Conservation (phyloP, 2,113 vertebrate genomes). For the Psephotus haematonotus region DNA sequence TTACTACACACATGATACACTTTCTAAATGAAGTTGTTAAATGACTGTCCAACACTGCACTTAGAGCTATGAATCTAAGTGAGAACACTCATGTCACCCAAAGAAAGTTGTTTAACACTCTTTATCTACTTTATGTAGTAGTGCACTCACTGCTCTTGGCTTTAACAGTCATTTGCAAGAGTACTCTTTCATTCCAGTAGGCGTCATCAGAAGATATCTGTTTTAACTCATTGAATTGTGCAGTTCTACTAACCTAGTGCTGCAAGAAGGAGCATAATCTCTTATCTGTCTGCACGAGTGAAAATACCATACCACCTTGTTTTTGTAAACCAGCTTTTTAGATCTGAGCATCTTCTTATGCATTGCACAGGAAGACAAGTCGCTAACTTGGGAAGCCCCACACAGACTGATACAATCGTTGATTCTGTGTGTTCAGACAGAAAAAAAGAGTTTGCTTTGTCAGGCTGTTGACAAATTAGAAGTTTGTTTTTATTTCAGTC, state of each 20-base stretch:
- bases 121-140: background rate
- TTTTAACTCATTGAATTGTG: background rate
- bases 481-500: background rate
- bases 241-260: background rate
- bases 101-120: background rate
- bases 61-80: background rate
- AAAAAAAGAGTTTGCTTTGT: background rate
- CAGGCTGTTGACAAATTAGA: background rate
- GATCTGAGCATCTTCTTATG: background rate
- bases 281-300: background rate
- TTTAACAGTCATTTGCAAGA: background rate
- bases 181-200: background rate
- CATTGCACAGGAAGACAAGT: background rate
- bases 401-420: background rate
- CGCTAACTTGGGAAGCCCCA: background rate
- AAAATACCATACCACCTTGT: background rate
- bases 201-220: fast-evolving
- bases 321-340: background rate
- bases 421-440: background rate
- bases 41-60: background rate
- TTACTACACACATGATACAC: fast-evolving
- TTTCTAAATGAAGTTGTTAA: background rate
- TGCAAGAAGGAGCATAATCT: background rate
- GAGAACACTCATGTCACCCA: background rate
- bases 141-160: background rate